Percentiles rank a stretch among this genome's conserved stretches.
These are phyloP conservation scores for Ranitomeya variabilis DNA, from an alignment of 2,113 vertebrate species.

Conservation along the genomic window DNA sequence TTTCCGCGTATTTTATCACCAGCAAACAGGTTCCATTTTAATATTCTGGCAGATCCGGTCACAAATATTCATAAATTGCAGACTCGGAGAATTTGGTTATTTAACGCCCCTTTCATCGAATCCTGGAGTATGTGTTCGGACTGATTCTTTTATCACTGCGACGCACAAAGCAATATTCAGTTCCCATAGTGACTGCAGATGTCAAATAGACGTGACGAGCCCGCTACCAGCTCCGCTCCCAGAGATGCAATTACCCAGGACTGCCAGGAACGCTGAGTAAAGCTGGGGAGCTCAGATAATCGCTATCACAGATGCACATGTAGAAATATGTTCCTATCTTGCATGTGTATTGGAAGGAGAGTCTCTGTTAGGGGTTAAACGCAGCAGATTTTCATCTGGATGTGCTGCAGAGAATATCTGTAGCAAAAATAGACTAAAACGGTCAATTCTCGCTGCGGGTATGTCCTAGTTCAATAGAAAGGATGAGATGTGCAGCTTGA, in stretches of 20 bases:
- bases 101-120: neutral
- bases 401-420: too few relatives aligned
- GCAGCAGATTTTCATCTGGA: too few relatives aligned
- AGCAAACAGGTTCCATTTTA: neutral
- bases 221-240: neutral
- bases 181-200: constrained; percentile 15
- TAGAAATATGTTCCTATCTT: neutral
- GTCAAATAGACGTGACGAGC: constrained; percentile 4
- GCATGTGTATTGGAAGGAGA: neutral
- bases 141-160: neutral
- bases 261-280: constrained; percentile 13
- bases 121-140: neutral
- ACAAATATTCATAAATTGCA: neutral
- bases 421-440: too few relatives aligned
- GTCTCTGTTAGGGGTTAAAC: too few relatives aligned
- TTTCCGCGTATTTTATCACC: neutral
- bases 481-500: too few relatives aligned
- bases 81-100: neutral
- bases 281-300: neutral
- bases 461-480: too few relatives aligned
- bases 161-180: neutral
- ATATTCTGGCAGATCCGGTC: neutral
- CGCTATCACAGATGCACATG: neutral
- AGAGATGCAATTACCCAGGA: neutral
- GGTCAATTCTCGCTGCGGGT: too few relatives aligned